Evolutionary conservation across 2,113 vertebrate species (phyloP), one percentile per base, ranked within the genome.

Genomic region (Myiopsitta monachus): DNA sequence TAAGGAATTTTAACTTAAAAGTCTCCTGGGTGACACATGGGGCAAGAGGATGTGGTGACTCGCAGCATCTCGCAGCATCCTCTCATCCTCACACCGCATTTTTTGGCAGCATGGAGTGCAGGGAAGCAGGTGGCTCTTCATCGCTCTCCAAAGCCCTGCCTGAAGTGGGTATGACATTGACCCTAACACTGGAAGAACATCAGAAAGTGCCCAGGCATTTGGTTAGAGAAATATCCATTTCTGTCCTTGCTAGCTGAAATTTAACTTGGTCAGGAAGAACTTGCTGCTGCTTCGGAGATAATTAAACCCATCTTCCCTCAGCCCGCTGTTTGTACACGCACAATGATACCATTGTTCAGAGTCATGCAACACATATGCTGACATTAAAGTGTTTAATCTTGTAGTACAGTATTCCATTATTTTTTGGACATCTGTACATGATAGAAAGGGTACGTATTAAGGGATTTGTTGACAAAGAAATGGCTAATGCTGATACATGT

Each of bases 301-400:
- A 98, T 98, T 97, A 97, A 98, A 97, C 97, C 97, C 98, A 97
- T 98, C 97, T 98, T 97, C 96, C 91, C 73, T 81, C 78, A 33
- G 49, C 85, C 64, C 90, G 88, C 92, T 88, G 91, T 97, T 83
- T 94, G 96, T 97, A 88, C 92, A 44, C 77, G 79, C 96, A 98
- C 98, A 98, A 97, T 97, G 97, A 97, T 92, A 96, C 97, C 97
- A 97, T 98, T 98, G 98, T 98, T 96, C 91, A 9, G 77, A 95
- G 96, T 93, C 72, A 68, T 36, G 26, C 92, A 46, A 96, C 92
- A 88, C 97, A 97, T 96, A 97, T 98, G 98, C 96, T 95, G 97
- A 97, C 94, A 91, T 95, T 96, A 95, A 93, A 97, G 96, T 95
- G 96, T 95, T 98, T 97, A 97, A 98, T 97, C 97, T 97, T 95